Evolutionary conservation across 2,113 vertebrate genomes (phyloP).

Genomic region (Regulus satrapa): DNA sequence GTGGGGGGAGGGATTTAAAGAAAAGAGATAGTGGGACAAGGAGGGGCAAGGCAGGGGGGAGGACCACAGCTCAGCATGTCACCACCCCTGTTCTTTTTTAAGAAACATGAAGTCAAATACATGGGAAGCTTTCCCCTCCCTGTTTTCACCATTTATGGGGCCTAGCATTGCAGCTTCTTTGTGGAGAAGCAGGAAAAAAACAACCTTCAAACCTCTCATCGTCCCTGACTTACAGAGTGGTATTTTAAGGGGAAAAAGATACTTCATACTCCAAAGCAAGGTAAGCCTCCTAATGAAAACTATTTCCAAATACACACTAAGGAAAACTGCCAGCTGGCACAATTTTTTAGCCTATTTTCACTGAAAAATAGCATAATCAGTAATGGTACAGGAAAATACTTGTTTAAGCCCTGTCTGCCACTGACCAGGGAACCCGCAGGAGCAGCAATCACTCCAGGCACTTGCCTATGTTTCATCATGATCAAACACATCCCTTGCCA

Average conservation of each 20-base stretch:
- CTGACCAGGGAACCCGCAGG: background rate
- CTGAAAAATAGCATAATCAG: background rate
- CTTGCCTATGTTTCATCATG: rapidly evolving
- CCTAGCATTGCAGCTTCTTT: background rate
- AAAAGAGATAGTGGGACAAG: background rate
- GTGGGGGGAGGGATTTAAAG: background rate
- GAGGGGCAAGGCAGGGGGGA: background rate
- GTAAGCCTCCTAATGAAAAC: background rate
- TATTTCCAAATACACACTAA: background rate
- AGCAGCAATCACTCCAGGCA: background rate
- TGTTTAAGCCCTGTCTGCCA: background rate
- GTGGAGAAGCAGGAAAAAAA: background rate
- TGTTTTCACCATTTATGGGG: background rate
- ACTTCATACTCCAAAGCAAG: background rate
- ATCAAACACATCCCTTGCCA: background rate
- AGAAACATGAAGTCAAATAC: background rate
- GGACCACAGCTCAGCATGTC: background rate
- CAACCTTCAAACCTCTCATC: background rate
- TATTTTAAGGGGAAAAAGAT: background rate
- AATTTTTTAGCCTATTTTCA: background rate
- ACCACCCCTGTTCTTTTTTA: background rate
- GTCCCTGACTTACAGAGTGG: background rate
- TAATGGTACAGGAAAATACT: background rate
- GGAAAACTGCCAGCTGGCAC: background rate
- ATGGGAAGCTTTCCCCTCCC: background rate